phyloP scores from a whole-genome alignment of 2,113 vertebrate genomes.

The Python bivittatus region DNA sequence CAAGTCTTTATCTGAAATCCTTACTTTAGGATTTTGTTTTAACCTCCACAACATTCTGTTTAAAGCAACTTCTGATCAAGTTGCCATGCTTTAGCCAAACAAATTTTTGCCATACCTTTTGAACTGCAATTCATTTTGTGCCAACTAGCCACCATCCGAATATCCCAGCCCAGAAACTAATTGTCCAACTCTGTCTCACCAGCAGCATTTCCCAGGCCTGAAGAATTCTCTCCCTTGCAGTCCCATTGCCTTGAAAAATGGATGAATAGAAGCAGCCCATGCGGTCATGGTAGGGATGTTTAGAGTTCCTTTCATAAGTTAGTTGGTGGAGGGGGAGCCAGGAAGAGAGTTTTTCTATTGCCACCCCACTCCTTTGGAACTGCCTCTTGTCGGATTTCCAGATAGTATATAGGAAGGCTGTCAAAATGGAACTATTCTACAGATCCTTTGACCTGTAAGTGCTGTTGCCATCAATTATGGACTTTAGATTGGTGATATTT shows the following conservation, averaged over 20 bases:
- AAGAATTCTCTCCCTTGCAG: neutral
- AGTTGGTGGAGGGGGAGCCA: neutral
- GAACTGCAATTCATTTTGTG: neutral
- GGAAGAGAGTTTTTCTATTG: neutral
- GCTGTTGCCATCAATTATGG: neutral
- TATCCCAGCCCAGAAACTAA: neutral
- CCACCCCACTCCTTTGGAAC: neutral
- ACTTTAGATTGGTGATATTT: neutral
- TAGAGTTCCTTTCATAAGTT: neutral
- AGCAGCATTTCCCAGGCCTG: neutral
- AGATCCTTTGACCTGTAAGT: neutral
- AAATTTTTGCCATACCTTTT: neutral
- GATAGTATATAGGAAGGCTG: neutral
- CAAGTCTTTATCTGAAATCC: neutral
- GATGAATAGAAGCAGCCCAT: neutral
- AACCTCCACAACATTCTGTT: neutral
- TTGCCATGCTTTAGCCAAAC: neutral
- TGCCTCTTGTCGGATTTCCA: neutral
- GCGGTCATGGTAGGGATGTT: neutral
- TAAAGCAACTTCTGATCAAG: neutral
- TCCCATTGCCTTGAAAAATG: neutral
- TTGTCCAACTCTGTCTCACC: neutral
- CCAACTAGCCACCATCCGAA: neutral
- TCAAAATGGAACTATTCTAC: neutral
- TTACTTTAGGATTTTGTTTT: neutral